Evolutionary conservation across 1,140 invertebrate genomes (phyloP), one percentile per base, ranked within the genome.

Genomic region (Thaumatotibia leucotreta): DNA sequence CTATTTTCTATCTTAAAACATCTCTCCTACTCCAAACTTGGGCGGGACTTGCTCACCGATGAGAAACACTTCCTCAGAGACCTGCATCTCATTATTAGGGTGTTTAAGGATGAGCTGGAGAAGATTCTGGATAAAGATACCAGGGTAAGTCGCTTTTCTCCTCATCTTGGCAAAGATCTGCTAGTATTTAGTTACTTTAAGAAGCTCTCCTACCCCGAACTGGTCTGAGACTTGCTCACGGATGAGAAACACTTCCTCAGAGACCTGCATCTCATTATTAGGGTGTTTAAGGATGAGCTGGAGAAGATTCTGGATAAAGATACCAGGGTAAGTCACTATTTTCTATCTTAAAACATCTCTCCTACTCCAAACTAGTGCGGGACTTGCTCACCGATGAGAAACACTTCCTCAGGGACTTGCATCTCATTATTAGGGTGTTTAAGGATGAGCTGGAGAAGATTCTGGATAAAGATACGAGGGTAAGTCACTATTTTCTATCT

Each of bases 31-130:
- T 97, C 97, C 69, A 97, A 98, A 87, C 95, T 97, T 20, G 97
- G 99, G 1, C 95, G 97, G 75, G 98, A 99, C 91, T 93, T 99
- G 54, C 96, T 99, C 68, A 95, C 97, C 52, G 98, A 99, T 76
- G 98, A 99, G 88, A 96, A 96, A 77, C 96, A 98, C 84, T 99
- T 99, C 91, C 93, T 99, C 31, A 93, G 98, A 61, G 98, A 99
- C 89, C 92, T 99, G 32, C 96, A 98, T 82, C 97, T 99, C 94
- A 97, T 99, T 67, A 98, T 98, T 68, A 83, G 95, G 70, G 98
- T 99, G 23, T 99, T 99, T 91, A 93, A 95, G 65, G 96, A 96
- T 80, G 95, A 96, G 86, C 92, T 96, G 17, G 93, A 94, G 11
- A 95, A 95, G 82, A 92, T 95, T 1, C 82, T 94, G 1, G 92